Evolutionary conservation across 2,888 invertebrate genomes (phyloP).

Genomic region (Eupithecia subfuscata): DNA sequence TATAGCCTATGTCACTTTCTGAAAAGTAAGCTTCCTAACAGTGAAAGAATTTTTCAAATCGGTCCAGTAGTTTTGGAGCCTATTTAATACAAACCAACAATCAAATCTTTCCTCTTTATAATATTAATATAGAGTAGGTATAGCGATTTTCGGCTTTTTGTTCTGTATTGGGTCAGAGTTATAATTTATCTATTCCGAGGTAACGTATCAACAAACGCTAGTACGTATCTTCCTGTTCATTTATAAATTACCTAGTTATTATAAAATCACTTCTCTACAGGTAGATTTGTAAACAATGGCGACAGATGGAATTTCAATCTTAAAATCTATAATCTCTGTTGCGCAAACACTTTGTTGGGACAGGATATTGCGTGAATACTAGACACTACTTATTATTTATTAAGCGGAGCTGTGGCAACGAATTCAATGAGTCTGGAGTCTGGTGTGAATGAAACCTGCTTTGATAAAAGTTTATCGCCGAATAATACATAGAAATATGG

Average conservation of each 20-base stretch:
- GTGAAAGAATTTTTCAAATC: no score
- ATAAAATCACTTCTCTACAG: neutral
- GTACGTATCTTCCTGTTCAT: no score
- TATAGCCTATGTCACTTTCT: no score
- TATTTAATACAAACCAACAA: no score
- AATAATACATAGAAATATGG: conserved; percentile 6
- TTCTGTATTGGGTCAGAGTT: no score
- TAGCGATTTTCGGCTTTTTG: no score
- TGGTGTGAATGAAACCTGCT: conserved; percentile 30
- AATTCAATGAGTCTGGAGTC: conserved; percentile 1
- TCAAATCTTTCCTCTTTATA: no score
- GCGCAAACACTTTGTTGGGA: conserved; percentile 48
- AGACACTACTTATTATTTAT: neutral
- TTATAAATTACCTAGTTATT: neutral
- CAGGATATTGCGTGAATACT: conserved; percentile 50
- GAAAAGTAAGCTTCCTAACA: no score
- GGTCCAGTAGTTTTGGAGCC: no score
- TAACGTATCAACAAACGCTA: no score
- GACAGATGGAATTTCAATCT: conserved; percentile 27
- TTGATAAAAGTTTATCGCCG: neutral
- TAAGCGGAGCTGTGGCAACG: neutral
- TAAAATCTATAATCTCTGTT: conserved; percentile 28
- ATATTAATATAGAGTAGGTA: no score
- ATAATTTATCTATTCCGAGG: no score
- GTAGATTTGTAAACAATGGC: conserved; percentile 22